Percentiles rank a stretch among this genome's conserved stretches.
These are phyloP conservation scores for Onychomys torridus DNA, from an alignment of 2,797 vertebrate species.

Conservation along the genomic window DNA sequence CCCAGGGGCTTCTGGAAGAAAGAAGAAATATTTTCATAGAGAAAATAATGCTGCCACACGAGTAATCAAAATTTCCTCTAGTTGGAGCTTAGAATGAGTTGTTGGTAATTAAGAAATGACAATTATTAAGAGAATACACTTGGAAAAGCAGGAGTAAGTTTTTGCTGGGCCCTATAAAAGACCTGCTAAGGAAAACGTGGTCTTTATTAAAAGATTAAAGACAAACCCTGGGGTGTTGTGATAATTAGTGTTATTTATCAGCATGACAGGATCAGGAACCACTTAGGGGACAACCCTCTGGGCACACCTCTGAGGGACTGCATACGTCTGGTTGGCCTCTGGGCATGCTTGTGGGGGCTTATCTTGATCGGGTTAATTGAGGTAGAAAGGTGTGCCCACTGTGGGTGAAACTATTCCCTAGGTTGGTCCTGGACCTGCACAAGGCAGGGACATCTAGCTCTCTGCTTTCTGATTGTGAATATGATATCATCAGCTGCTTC, in stretches of 20 bases:
- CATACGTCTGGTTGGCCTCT: background rate
- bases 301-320: background rate
- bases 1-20: background rate
- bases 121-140: background rate
- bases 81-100: background rate
- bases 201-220: constrained; percentile 21
- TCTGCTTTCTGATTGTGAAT: background rate
- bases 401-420: background rate
- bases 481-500: background rate
- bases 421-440: background rate
- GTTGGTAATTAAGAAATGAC: background rate
- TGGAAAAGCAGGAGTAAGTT: background rate
- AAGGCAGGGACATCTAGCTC: background rate
- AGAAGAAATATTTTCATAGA: too few relatives aligned
- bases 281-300: background rate
- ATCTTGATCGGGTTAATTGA: background rate
- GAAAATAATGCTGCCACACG: background rate
- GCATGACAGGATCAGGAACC: background rate
- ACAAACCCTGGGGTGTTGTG: background rate
- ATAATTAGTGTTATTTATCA: background rate
- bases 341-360: background rate
- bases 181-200: background rate
- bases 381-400: background rate
- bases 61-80: background rate
- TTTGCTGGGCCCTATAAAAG: background rate